A percentile compares a stretch with the other conserved stretches of the same genome.
These are phyloP conservation scores for Macrophya alboannulata DNA, from an alignment of 2,888 invertebrate genomes.

Conservation along the genomic window DNA sequence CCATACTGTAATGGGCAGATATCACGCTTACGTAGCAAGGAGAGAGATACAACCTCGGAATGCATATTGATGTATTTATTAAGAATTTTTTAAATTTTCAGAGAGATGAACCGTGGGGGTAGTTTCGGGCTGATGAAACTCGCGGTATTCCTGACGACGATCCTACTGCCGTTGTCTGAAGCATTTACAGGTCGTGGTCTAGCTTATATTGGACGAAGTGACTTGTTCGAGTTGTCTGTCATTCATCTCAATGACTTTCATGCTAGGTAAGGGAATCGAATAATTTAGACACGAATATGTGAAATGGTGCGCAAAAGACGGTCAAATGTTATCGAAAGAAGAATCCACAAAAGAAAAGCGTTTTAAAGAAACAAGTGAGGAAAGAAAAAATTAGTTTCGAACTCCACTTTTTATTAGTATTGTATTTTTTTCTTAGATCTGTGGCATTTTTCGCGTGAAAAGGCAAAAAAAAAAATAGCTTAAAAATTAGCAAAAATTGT, in stretches of 20 bases:
- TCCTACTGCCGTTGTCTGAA: not conserved
- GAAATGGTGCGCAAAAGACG: not conserved
- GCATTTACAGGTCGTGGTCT: conserved; percentile 59
- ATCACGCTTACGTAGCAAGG: not conserved
- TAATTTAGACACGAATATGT: not conserved
- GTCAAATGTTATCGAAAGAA: not conserved
- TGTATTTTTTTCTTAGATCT: too few relatives aligned
- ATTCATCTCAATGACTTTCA: conserved; percentile 84
- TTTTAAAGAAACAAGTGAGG: not conserved
- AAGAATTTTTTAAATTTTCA: not conserved
- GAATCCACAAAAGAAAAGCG: not conserved
- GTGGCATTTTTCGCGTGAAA: too few relatives aligned
- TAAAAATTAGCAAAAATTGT: too few relatives aligned
- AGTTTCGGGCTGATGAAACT: not conserved
- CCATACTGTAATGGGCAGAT: not conserved
- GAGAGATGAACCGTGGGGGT: conserved; percentile 25
- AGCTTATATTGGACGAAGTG: conserved; percentile 70
- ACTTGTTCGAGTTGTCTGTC: conserved; percentile 82
- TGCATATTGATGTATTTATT: not conserved
- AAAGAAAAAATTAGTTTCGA: too few relatives aligned
- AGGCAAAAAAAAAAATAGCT: too few relatives aligned
- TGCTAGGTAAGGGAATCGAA: conserved; percentile 81
- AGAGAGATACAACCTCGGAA: not conserved
- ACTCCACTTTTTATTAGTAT: too few relatives aligned
- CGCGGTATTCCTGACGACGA: conserved; percentile 69